phyloP scores from a whole-genome alignment of 64 coral and sea anemone genomes.

The Acropora yongei region DNA sequence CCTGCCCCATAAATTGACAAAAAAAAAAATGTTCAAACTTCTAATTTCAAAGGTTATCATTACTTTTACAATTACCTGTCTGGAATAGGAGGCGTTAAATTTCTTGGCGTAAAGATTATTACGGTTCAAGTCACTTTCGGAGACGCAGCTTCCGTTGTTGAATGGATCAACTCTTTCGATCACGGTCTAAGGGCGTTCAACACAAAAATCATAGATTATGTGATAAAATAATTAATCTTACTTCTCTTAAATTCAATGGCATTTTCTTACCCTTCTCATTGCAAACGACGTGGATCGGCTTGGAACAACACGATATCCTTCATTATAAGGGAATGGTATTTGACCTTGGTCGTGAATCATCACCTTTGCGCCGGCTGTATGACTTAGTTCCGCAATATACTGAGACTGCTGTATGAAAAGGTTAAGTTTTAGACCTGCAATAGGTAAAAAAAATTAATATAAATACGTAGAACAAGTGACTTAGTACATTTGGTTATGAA shows the following conservation, averaged over 20 bases:
- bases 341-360: conserved; percentile 70
- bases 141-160: conserved; percentile 48
- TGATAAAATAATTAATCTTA: background rate
- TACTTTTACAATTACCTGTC: background rate
- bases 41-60: no score
- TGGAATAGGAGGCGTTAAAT: conserved; percentile 1
- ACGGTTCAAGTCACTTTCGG: background rate
- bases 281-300: conserved; percentile 73
- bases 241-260: conserved; percentile 28
- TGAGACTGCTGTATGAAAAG: conserved; percentile 75
- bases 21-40: no score
- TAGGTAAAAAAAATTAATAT: background rate
- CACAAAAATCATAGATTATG: background rate
- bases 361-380: conserved; percentile 64
- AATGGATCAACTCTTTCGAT: conserved; percentile 63
- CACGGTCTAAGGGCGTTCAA: background rate
- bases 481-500: no score
- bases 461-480: no score
- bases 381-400: conserved; percentile 62
- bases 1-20: no score
- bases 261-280: conserved; percentile 52
- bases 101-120: conserved; percentile 28
- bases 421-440: background rate
- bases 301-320: conserved; percentile 78
- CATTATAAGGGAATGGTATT: conserved; percentile 72